A percentile compares a stretch with the other conserved stretches of the same genome.
phyloP scores from a whole-genome alignment of 2,113 vertebrate species.

The Oreochromis tanganicae region DNA sequence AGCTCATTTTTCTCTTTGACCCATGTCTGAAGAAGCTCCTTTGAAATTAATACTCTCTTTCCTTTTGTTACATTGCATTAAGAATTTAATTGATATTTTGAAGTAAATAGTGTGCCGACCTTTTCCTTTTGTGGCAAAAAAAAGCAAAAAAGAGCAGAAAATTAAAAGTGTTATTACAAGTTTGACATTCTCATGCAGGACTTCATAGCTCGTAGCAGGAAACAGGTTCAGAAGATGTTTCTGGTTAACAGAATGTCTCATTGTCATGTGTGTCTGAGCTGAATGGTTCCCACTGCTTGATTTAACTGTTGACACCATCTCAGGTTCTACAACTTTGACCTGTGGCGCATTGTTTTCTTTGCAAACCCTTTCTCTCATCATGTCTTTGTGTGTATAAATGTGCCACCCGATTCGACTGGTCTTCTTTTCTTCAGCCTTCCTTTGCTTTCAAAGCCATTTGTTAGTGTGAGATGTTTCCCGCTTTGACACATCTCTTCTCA shows the following conservation, averaged over 20 bases:
- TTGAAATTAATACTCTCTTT: background rate
- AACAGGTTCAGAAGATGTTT: background rate
- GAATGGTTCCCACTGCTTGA: slow-evolving; percentile 36
- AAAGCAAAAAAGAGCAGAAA: background rate
- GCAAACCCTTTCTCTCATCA: background rate
- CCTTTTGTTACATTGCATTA: background rate
- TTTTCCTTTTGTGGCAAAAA: background rate
- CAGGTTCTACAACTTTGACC: slow-evolving; percentile 48
- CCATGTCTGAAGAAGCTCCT: background rate
- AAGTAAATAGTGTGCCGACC: background rate
- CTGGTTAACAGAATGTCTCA: background rate
- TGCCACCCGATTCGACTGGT: slow-evolving; percentile 22
- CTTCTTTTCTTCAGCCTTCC: slow-evolving; percentile 47
- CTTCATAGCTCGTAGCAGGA: background rate
- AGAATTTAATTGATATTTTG: background rate
- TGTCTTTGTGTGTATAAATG: background rate
- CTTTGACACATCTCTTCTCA: slow-evolving; percentile 46
- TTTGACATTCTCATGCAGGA: background rate
- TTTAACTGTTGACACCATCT: slow-evolving; percentile 1
- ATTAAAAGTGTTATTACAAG: background rate
- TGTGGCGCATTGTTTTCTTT: slow-evolving; percentile 1
- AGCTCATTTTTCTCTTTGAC: background rate
- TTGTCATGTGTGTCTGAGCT: slow-evolving; percentile 1
- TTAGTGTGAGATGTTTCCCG: slow-evolving; percentile 52
- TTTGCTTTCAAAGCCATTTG: slow-evolving; percentile 81